Conservation (phyloP, 2,888 invertebrate genomes). For the Chelonus formosanus region DNA sequence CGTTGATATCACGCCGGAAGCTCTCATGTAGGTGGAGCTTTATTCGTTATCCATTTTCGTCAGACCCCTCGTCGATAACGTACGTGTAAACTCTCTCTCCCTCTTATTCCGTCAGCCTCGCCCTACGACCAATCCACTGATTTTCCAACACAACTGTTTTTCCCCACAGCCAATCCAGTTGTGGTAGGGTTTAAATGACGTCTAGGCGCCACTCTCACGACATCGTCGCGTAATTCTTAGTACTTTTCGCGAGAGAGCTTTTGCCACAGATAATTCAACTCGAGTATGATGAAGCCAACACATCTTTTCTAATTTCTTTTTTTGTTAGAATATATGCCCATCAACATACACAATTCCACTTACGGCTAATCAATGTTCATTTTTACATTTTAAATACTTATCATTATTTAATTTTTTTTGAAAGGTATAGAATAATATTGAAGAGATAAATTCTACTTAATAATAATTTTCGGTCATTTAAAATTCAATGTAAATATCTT, state of each 20-base stretch:
- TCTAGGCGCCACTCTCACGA: slow-evolving; percentile 12
- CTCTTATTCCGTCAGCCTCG: slow-evolving; percentile 49
- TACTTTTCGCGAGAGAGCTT: slow-evolving; percentile 42
- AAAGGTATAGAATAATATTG: neutral
- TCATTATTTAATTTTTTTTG: neutral
- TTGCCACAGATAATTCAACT: slow-evolving; percentile 21
- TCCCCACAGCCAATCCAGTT: slow-evolving; percentile 48
- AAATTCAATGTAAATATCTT: no score
- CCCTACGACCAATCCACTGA: slow-evolving; percentile 59
- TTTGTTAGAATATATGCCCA: neutral
- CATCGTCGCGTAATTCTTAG: slow-evolving; percentile 22
- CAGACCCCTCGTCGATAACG: slow-evolving; percentile 34
- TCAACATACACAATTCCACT: neutral
- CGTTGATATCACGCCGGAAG: slow-evolving; percentile 18
- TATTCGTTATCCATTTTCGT: slow-evolving; percentile 36
- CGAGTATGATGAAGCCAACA: no score
- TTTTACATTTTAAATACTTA: neutral
- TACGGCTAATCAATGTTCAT: neutral
- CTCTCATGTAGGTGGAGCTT: slow-evolving; percentile 43
- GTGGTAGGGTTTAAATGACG: slow-evolving; percentile 4
- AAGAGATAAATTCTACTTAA: neutral
- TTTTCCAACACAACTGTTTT: slow-evolving; percentile 44
- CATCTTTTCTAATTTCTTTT: no score
- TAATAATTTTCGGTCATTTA: no score
- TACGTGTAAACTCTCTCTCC: slow-evolving; percentile 32